phyloP scores from a whole-genome alignment of 2,888 invertebrate genomes.

The Biston stratarius region DNA sequence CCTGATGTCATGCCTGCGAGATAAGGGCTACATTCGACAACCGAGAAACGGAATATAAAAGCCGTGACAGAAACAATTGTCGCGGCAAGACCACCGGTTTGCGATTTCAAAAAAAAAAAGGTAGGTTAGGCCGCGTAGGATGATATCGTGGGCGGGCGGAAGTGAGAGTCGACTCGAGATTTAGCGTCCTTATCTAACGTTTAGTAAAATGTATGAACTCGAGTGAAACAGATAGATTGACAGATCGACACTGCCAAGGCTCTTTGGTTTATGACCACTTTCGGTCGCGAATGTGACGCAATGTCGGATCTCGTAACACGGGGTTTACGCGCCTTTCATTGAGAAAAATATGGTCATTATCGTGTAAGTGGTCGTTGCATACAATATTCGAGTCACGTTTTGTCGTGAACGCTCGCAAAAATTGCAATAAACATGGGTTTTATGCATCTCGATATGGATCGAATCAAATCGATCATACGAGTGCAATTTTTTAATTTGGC shows the following conservation, averaged over 20 bases:
- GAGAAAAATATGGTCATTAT: slow-evolving; percentile 68
- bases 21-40: slow-evolving; percentile 55
- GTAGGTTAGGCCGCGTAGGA: slow-evolving; percentile 78
- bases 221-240: slow-evolving; percentile 69
- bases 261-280: slow-evolving; percentile 81
- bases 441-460: slow-evolving; percentile 59
- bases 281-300: slow-evolving; percentile 78
- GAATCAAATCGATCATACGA: slow-evolving; percentile 57
- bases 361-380: slow-evolving; percentile 60
- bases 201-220: slow-evolving; percentile 51
- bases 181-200: slow-evolving; percentile 75
- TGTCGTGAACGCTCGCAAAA: slow-evolving; percentile 53
- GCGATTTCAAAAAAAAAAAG: slow-evolving; percentile 71
- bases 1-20: slow-evolving; percentile 72
- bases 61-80: slow-evolving; percentile 65
- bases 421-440: slow-evolving; percentile 63
- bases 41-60: slow-evolving; percentile 52
- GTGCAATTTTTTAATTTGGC: slow-evolving; percentile 42
- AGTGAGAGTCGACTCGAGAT: slow-evolving; percentile 78
- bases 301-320: slow-evolving; percentile 63
- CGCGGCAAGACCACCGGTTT: slow-evolving; percentile 70
- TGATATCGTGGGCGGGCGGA: slow-evolving; percentile 82
- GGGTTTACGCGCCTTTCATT: slow-evolving; percentile 64
- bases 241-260: slow-evolving; percentile 78
- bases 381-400: slow-evolving; percentile 71